These are phyloP conservation scores for Verasper variegatus DNA, from an alignment of 2,113 vertebrate genomes.

Conservation along the genomic window DNA sequence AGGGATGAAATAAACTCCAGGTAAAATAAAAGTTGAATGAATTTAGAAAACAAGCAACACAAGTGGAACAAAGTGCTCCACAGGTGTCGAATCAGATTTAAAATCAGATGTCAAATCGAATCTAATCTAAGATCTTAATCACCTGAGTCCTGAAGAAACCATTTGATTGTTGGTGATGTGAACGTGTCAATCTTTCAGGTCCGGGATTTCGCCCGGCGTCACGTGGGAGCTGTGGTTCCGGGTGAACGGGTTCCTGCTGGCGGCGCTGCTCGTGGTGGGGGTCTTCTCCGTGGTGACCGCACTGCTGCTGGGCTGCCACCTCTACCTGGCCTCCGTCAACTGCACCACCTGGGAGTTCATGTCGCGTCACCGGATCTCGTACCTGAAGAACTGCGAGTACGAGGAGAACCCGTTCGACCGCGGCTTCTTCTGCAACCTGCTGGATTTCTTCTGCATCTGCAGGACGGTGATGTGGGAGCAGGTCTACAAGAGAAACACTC, in stretches of 20 bases:
- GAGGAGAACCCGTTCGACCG: conserved; percentile 92
- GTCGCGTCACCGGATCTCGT: conserved; percentile 90
- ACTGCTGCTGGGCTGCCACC: conserved; percentile 89
- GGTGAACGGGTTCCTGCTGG: conserved; percentile 83
- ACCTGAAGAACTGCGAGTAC: conserved; percentile 84
- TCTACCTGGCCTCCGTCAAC: conserved; percentile 92
- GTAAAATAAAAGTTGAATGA: too few species aligned
- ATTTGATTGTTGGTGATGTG: too few species aligned
- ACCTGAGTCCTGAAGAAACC: too few species aligned
- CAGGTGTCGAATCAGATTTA: too few species aligned
- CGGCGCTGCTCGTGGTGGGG: conserved; percentile 78
- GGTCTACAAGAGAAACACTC: conserved; percentile 78
- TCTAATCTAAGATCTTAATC: too few species aligned
- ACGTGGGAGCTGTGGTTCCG: conserved; percentile 87
- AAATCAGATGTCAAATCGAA: too few species aligned
- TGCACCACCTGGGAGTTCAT: conserved; percentile 98
- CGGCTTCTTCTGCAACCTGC: conserved; percentile 88
- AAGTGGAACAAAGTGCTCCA: too few species aligned
- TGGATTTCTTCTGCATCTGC: conserved; percentile 91
- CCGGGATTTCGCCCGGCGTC: conserved; percentile 82
- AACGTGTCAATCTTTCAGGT: conserved; percentile 77
- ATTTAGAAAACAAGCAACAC: too few species aligned
- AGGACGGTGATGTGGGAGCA: conserved; percentile 88
- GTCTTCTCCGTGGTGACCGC: conserved; percentile 81
- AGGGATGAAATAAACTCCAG: too few species aligned